Base-by-base conservation (phyloP, 1,140 invertebrate species). In the Lamellibrachia luymesi region DNA sequence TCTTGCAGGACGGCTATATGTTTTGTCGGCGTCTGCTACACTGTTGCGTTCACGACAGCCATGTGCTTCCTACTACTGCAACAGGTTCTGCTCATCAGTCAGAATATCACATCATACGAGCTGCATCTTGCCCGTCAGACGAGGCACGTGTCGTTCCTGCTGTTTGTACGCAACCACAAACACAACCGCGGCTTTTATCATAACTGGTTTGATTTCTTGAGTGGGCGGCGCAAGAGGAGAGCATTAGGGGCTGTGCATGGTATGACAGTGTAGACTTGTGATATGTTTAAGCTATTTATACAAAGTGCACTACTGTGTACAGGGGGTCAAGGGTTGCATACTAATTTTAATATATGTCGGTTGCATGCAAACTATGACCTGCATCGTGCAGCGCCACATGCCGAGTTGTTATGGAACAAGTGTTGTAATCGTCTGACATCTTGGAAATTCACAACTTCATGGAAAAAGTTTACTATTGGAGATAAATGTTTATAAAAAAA, bases 61-160 rank as follows among this genome's bases (percentile, higher is more conserved):
- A 95, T 96, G 94, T 91, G 89, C 25, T 91, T 95, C 49, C 94
- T 94, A 4, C 93, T 96, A 10, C 13, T 95, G 1, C 94, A 95
- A 50, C 95, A 96, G 94, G 5, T 94, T 4, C 25, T 96, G 1
- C 94, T 95, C 51, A 96, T 96, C 93, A 95, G 94, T 89, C 96
- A 96, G 93, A 96, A 96, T 92, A 17, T 95, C 4, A 96, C 96
- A 0, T 94, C 94, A 2, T 95, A 96, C 91, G 95, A 96, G 91
- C 93, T 95, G 22, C 94, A 95, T 56, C 92, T 93, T n/a, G 95
- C 95, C 10, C 51, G 93, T 4, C 50, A 92, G 13, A 90, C 93
- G 50, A 94, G 94, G 1, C 91, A 93, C 51, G 93, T 93, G 2
- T 92, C 56, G 50, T 94, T 92, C 90, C 92, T 93, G 17, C 56